Conservation (phyloP, 2,797 vertebrate species). For the Pipistrellus nathusii region DNA sequence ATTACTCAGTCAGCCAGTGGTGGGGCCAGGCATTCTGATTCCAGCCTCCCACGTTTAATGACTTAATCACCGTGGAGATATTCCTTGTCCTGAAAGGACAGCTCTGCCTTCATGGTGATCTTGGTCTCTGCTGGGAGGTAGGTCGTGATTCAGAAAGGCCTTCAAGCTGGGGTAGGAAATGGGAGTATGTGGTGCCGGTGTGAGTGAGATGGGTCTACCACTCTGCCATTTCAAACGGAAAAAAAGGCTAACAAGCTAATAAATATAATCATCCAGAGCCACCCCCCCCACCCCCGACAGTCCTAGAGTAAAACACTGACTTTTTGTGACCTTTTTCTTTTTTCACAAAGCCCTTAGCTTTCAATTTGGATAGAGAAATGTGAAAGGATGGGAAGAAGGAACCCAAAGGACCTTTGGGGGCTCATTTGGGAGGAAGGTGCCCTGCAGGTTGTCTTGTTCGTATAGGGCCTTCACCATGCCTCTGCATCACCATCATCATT, state of each 20-base stretch:
- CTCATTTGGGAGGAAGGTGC: not conserved
- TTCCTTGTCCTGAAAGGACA: not conserved
- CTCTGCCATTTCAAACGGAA: not conserved
- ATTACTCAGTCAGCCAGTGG: not conserved
- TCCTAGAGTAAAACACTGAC: not conserved
- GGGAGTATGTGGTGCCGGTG: not conserved
- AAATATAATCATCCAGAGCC: not conserved
- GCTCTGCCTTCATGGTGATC: not conserved
- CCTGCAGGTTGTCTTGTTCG: not conserved
- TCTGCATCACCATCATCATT: not conserved
- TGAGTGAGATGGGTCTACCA: not conserved
- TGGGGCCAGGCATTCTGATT: not conserved
- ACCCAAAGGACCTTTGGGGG: not conserved
- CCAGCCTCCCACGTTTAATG: not conserved
- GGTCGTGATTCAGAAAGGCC: not conserved
- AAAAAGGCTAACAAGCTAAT: not conserved
- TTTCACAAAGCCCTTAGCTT: slow-evolving; percentile 17
- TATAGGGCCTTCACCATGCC: not conserved
- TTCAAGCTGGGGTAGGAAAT: not conserved
- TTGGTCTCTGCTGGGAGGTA: not conserved
- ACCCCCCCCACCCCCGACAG: not conserved
- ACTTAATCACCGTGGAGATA: not conserved
- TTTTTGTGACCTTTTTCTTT: not conserved
- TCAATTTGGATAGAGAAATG: slow-evolving; percentile 14
- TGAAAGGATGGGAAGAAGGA: not conserved